phyloP scores from a whole-genome alignment of 2,113 vertebrate genomes.

The Cervus canadensis region DNA sequence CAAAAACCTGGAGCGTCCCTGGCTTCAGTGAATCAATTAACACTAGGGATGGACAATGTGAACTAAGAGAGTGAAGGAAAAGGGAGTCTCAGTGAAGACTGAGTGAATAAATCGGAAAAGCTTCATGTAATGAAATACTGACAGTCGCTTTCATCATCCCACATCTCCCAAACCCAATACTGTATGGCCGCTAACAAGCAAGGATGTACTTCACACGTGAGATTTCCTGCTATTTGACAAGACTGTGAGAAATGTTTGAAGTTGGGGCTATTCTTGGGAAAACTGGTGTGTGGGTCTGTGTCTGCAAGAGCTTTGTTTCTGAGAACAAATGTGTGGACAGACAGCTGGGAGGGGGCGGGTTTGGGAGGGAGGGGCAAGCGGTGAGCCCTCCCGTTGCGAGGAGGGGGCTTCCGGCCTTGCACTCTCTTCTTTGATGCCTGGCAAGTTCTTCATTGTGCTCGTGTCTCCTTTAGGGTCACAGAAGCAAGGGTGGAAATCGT shows the following conservation, averaged over 20 bases:
- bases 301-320: slow-evolving; percentile 52
- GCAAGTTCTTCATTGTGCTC: slow-evolving; percentile 53
- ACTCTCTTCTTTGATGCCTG: slow-evolving; percentile 30
- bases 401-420: slow-evolving; percentile 63
- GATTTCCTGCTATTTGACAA: background rate
- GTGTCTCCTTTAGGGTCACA: slow-evolving; percentile 43
- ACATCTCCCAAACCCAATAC: background rate
- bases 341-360: slow-evolving; percentile 41
- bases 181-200: background rate
- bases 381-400: slow-evolving; percentile 48
- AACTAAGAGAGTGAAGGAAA: background rate
- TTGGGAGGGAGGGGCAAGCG: slow-evolving; percentile 17
- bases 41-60: background rate
- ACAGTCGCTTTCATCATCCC: background rate
- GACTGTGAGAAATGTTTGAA: background rate
- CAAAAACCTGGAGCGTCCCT: background rate
- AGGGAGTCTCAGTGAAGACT: background rate
- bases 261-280: background rate
- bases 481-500: slow-evolving; percentile 1
- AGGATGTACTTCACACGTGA: background rate
- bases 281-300: background rate
- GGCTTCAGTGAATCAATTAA: background rate
- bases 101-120: background rate
- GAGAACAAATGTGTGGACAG: slow-evolving; percentile 48
- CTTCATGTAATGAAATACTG: background rate